These are phyloP conservation scores for Hydropsyche tenuis DNA, from an alignment of 1,140 invertebrate species.

Conservation along the genomic window DNA sequence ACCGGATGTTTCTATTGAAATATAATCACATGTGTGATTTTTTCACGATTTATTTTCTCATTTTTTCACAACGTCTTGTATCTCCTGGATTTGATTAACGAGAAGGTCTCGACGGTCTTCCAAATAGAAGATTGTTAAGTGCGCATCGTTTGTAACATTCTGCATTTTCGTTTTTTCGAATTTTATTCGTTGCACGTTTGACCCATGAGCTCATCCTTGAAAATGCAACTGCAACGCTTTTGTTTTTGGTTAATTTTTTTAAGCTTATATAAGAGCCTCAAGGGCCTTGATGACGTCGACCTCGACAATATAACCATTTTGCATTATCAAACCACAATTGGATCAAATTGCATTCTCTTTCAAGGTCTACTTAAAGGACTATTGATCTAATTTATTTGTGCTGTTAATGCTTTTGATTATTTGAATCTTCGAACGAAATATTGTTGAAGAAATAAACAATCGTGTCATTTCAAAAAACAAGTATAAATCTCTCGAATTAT, in stretches of 20 bases:
- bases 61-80: no score
- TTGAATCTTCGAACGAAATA: no score
- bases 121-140: neutral
- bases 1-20: neutral
- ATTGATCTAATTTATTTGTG: no score
- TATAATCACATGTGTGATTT: neutral
- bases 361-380: neutral
- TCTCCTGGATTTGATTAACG: slow-evolving; percentile 1
- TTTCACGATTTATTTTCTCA: neutral
- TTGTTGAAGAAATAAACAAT: no score
- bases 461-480: no score
- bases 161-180: neutral
- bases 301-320: neutral
- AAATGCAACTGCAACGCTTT: neutral
- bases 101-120: neutral
- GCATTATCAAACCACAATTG: neutral
- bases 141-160: no score
- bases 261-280: neutral
- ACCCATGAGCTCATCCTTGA: slow-evolving; percentile 1
- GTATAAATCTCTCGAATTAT: no score
- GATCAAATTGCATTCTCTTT: slow-evolving; percentile 2
- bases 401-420: no score
- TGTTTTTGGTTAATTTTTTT: neutral
- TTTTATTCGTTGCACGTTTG: neutral
- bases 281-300: slow-evolving; percentile 16